Evolutionary conservation across 1,140 invertebrate species (phyloP), one percentile per base, ranked within the genome.

Genomic region (Halictus rubicundus): DNA sequence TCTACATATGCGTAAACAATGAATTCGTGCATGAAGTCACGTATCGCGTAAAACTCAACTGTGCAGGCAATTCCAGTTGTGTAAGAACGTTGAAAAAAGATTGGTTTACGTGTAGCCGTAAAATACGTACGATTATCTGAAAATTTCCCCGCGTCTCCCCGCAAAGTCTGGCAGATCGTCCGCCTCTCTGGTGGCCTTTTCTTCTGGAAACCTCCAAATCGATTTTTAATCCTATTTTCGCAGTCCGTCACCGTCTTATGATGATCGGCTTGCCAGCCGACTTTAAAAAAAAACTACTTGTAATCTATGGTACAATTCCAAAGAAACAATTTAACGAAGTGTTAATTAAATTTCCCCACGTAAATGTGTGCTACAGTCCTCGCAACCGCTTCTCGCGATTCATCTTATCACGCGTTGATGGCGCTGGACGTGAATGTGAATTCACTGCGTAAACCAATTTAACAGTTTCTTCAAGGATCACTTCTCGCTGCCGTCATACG

Each of bases 331-430:
- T 71, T 57, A 42, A 59, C 68, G 16, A 70, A 77, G 63, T 60
- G 69, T 73, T 87, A 87, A 88, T 88, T 88, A 60, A 83, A 87
- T 88, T 88, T 85, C 63, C 86, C 83, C 78, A 80, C 69, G 80
- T 76, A 80, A 57, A 78, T 76, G 72, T 75, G 78, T 78, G 54
- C 27, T 73, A 75, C 70, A 80, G 71, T 60, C 74, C 59, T 85
- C 65, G 39, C 80, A 78, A 75, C 68, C 80, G 85, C 75, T 80
- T 82, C 72, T 65, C 66, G 72, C 84, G 79, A 83, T 86, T 87
- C 86, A 83, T 87, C 73, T 84, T 87, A 75, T 86, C 82, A 81
- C 72, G 76, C 82, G 82, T 73, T 79, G 81, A 82, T 82, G 86
- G 86, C 86, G 86, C 86, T 86, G 75, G 25, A 32, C 63, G 27